phyloP scores from a whole-genome alignment of 92 coral and sea anemone species.

The Virgularia gustaviana region DNA sequence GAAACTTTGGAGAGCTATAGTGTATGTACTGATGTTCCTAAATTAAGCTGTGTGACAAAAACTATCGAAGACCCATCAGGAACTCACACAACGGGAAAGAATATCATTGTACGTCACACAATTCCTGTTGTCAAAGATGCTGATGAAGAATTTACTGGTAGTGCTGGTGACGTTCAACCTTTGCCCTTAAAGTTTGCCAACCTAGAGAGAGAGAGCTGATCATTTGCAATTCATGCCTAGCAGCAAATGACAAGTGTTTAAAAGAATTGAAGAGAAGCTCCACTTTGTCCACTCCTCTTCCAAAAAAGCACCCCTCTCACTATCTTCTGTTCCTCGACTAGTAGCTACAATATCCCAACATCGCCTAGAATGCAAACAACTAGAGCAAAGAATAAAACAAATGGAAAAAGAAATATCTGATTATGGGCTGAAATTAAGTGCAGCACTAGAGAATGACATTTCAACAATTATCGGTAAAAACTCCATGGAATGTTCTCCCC shows the following conservation, averaged over 20 bases:
- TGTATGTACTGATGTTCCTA: neutral
- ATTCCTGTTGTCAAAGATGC: constrained; percentile 8
- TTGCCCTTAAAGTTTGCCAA: neutral
- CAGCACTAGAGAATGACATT: neutral
- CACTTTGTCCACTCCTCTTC: neutral
- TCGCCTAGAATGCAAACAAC: neutral
- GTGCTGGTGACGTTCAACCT: constrained; percentile 1
- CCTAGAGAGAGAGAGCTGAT: neutral
- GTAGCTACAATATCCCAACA: neutral
- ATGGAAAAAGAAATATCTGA: constrained; percentile 16
- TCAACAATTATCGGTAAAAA: neutral
- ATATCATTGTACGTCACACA: constrained; percentile 5
- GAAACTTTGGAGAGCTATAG: constrained; percentile 1
- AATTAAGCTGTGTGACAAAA: constrained; percentile 5
- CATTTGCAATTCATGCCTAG: neutral
- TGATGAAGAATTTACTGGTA: neutral
- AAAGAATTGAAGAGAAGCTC: neutral
- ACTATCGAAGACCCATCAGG: neutral
- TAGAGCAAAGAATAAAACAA: constrained; percentile 7
- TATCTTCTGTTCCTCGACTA: neutral
- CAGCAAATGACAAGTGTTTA: neutral
- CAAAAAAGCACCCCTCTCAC: constrained; percentile 1
- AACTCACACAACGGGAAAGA: constrained; percentile 2
- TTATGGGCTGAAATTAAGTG: constrained; percentile 1
- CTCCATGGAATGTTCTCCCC: constrained; percentile 11